These are phyloP conservation scores for Gymnarchus niloticus DNA, from an alignment of 2,113 vertebrate genomes.

Conservation along the genomic window DNA sequence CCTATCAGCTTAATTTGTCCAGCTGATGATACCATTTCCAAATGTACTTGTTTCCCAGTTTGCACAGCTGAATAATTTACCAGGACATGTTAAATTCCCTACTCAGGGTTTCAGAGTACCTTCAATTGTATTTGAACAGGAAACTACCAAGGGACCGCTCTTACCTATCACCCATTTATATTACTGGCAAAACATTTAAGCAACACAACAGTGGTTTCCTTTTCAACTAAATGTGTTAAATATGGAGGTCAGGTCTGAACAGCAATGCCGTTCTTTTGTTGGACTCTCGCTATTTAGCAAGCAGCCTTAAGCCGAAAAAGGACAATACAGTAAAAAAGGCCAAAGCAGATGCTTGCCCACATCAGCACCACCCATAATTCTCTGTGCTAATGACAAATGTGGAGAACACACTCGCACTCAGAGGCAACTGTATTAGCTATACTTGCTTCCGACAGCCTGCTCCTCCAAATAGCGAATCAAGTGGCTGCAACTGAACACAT, in stretches of 20 bases:
- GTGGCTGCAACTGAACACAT: neutral
- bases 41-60: neutral
- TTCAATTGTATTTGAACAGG: neutral
- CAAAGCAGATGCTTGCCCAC: neutral
- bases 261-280: neutral
- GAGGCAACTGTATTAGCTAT: neutral
- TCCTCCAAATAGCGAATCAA: neutral
- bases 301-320: neutral
- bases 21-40: neutral
- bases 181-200: neutral
- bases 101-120: neutral
- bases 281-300: neutral
- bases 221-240: neutral
- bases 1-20: neutral
- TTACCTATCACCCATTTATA: neutral
- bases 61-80: neutral
- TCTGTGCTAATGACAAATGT: neutral
- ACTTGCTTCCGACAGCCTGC: neutral
- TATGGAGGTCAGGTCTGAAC: neutral
- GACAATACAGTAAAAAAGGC: neutral
- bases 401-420: neutral
- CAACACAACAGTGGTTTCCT: neutral
- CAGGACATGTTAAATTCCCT: neutral
- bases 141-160: neutral
- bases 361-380: neutral